A percentile compares a stretch with the other conserved stretches of the same genome.
These are phyloP conservation scores for Mycteria americana DNA, from an alignment of 2,797 vertebrate species.

Conservation along the genomic window DNA sequence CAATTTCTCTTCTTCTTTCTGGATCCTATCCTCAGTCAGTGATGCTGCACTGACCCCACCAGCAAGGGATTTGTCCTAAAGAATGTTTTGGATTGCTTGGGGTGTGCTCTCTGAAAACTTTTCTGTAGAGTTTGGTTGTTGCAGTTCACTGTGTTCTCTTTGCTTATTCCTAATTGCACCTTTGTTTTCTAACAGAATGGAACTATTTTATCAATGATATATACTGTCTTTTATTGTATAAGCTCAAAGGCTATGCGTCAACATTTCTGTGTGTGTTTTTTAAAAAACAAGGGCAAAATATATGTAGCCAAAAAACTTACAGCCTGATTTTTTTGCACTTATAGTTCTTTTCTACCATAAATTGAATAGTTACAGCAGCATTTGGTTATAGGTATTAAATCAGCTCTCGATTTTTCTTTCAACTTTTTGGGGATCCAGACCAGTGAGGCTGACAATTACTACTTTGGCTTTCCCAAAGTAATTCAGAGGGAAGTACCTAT, in stretches of 20 bases:
- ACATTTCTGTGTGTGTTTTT: neutral
- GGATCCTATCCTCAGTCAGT: neutral
- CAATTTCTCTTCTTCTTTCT: neutral
- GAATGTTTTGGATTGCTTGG: neutral
- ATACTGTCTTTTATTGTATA: neutral
- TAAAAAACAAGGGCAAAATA: neutral
- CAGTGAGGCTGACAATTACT: neutral
- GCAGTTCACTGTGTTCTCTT: neutral
- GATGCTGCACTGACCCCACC: neutral
- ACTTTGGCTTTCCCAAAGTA: neutral
- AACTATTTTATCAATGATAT: neutral
- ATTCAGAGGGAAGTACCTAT: neutral
- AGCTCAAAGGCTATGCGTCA: neutral
- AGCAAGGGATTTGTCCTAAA: neutral
- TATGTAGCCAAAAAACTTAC: neutral
- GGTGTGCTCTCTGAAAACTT: neutral
- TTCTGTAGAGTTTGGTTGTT: neutral
- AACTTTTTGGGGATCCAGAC: neutral
- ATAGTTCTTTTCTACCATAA: neutral
- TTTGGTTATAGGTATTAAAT: neutral
- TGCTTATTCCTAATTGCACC: neutral
- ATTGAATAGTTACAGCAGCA: neutral
- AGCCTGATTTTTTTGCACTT: neutral
- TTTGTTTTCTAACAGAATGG: neutral
- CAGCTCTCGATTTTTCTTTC: neutral